Base-by-base conservation (phyloP, 2,888 invertebrate genomes). In the Coleophora flavipennella region DNA sequence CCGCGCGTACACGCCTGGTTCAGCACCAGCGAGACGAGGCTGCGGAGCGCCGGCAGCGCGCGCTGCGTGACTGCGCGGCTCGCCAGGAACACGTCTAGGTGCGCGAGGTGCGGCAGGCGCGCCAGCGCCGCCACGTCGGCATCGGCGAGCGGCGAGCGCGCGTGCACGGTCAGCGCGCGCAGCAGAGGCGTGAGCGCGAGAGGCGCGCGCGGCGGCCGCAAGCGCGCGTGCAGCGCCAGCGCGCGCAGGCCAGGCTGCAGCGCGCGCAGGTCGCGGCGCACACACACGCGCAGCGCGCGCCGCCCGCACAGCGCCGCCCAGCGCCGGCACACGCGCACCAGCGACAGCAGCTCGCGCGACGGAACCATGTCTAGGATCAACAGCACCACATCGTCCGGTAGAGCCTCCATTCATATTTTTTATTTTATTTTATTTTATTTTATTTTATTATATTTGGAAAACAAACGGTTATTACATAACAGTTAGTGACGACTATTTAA, bases 351-450 rank as follows among this genome's bases (percentile, higher is more conserved):
- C 28, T 27, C 28, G 8, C 8, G 28, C 28, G 28, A 10, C 28
- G 28, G 28, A 8, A 27, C 8, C 28, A 4, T 40, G 25, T 53
- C 44, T 31, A 63, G 53, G n/a, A 65, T 57, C 45, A 53, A 46
- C 34, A 52, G 28, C 13, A 63, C 29, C 13, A 63, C 39, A 39
- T 62, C 64, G 32, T 59, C 55, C 0, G 61, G 62, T 6, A 63
- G 42, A 3, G 20, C 6, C 14, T 59, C 52, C 51, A 59, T 57
- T 8, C n/a, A n/a, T n/a, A n/a, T n/a, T n/a, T n/a, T n/a, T n/a
- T n/a, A n/a, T n/a, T n/a, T n/a, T n/a, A n/a, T n/a, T n/a, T n/a
- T n/a, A n/a, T n/a, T n/a, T n/a, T n/a, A n/a, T n/a, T n/a, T n/a
- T n/a, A n/a, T n/a, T n/a, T n/a, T n/a, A n/a, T n/a, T n/a, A n/a